These are phyloP conservation scores for Aspidiotus rigidus DNA, from an alignment of 2,888 invertebrate genomes.

Conservation along the genomic window DNA sequence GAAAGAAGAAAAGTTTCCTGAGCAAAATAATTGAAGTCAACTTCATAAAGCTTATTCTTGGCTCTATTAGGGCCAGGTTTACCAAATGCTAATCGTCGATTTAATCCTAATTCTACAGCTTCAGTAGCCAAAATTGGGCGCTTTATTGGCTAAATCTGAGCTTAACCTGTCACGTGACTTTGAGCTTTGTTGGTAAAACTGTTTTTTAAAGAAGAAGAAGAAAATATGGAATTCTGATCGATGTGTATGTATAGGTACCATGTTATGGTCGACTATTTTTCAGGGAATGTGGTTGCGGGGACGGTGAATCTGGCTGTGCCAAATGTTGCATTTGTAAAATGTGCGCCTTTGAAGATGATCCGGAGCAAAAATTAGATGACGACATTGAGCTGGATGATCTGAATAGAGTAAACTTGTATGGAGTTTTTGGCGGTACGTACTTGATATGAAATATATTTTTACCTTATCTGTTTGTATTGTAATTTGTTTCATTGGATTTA, in stretches of 20 bases:
- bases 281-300: slow-evolving; percentile 89
- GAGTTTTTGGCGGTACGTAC: slow-evolving; percentile 19
- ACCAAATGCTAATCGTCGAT: too few species aligned
- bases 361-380: slow-evolving; percentile 48
- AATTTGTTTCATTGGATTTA: not conserved
- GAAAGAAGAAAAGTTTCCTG: too few species aligned
- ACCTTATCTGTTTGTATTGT: not conserved
- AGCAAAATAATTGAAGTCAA: too few species aligned
- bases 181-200: not conserved
- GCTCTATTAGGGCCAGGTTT: too few species aligned
- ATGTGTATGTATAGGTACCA: not conserved
- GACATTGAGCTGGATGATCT: slow-evolving; percentile 47
- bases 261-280: slow-evolving; percentile 33
- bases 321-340: slow-evolving; percentile 85
- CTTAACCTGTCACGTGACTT: too few species aligned
- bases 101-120: too few species aligned
- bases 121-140: too few species aligned
- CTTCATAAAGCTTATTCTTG: too few species aligned
- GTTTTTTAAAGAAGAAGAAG: too few species aligned
- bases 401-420: slow-evolving; percentile 40
- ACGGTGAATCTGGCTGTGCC: slow-evolving; percentile 87
- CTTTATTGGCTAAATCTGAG: too few species aligned
- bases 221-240: too few species aligned
- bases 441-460: too few species aligned
- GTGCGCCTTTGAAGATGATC: slow-evolving; percentile 65